Base-by-base conservation (phyloP, 1,140 invertebrate species). In the Cyphomyrmex costatus region DNA sequence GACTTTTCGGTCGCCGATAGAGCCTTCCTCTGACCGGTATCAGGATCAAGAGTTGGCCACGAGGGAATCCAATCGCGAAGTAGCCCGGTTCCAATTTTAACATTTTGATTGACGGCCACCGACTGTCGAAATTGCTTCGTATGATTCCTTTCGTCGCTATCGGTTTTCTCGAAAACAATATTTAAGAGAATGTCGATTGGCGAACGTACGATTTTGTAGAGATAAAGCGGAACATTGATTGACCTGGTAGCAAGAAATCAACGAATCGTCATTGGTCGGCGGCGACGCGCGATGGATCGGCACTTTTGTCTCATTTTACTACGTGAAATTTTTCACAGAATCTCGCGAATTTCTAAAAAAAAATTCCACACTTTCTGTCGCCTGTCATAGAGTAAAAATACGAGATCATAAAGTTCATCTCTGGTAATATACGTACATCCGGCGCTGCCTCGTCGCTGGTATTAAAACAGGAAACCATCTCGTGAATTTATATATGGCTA, bases 401-500 rank as follows among this genome's bases (percentile, higher is more conserved):
- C 2, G 10, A 46, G 3, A 8, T 0, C 10, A 46, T 3, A 21
- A 42, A 42, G 36, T 30, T 14, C 19, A 53, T 51, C 33, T n/a
- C 14, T 24, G 74, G 51, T 12, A 33, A 79, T 14, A 14, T 42
- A 76, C 21, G 6, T n/a, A n/a, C n/a, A n/a, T n/a, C 49, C n/a
- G 82, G 16, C 24, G 60, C 19, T 60, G 49, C 30, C 14, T 51
- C 36, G 68, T 66, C 63, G 30, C 49, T 42, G 33, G 76, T 76
- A 87, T 70, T 58, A 85, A 65, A 82, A 21, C 27, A 0, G n/a
- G 46, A 84, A 90, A 90, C 77, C 27, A 87, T 90, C 82, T 82
- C 53, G 63, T 36, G 42, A 61, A 49, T 70, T 46, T 19, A 46
- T 27, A 49, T 60, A n/a, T n/a, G n/a, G 19, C 49, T 66, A 78